These are phyloP conservation scores for Columba janthina DNA, from an alignment of 2,113 vertebrate species.

Conservation along the genomic window DNA sequence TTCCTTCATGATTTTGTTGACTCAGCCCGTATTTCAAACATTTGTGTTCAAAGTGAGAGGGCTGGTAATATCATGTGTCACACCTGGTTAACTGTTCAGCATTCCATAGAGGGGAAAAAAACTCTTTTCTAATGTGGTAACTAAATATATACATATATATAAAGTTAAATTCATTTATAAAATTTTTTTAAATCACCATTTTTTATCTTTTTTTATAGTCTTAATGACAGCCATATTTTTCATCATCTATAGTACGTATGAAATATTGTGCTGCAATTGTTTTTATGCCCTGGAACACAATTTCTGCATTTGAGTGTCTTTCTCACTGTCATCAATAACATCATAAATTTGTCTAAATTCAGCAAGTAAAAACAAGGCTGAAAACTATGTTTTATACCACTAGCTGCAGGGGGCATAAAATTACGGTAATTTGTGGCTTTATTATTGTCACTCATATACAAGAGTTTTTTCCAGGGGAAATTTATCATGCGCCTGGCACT, in stretches of 20 bases:
- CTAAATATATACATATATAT: background rate
- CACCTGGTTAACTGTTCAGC: background rate
- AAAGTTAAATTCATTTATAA: background rate
- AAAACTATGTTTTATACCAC: constrained; percentile 62
- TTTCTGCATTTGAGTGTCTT: constrained; percentile 68
- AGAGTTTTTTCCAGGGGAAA: constrained; percentile 67
- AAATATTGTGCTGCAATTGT: background rate
- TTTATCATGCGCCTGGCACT: constrained; percentile 44
- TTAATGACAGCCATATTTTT: background rate
- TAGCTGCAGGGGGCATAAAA: constrained; percentile 73
- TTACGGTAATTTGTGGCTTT: constrained; percentile 76
- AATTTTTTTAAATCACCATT: background rate
- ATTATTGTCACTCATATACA: constrained; percentile 60
- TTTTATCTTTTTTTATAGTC: background rate
- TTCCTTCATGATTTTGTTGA: background rate
- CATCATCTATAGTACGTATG: background rate
- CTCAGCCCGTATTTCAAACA: background rate
- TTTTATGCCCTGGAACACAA: constrained; percentile 32
- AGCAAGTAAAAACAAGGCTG: constrained; percentile 72
- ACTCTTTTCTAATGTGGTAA: background rate
- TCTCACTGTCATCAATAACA: constrained; percentile 68
- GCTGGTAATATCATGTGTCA: rapidly evolving
- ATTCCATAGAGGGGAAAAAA: background rate
- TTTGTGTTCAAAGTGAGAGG: background rate
- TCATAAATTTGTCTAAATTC: constrained; percentile 68